A percentile compares a stretch with the other conserved stretches of the same genome.
Evolutionary conservation across 2,888 invertebrate species (phyloP).

Genomic region (Volucella bombylans): DNA sequence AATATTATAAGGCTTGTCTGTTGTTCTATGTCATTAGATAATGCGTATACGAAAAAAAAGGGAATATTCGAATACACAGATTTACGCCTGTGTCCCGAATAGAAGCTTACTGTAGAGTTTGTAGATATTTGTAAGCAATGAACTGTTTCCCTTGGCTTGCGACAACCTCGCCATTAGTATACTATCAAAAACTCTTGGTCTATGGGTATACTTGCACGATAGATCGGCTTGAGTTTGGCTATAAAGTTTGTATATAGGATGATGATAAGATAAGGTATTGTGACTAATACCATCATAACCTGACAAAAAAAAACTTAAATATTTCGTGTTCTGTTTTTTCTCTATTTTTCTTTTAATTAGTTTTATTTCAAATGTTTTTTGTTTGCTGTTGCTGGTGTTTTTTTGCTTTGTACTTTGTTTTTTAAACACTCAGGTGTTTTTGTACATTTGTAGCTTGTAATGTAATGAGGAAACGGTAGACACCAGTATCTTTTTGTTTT

Average conservation of each 20-base stretch:
- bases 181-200: constrained; percentile 45
- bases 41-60: constrained; percentile 19
- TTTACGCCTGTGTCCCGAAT: neutral
- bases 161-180: constrained; percentile 36
- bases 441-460: constrained; percentile 6
- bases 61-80: constrained; percentile 10
- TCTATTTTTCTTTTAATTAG: constrained; percentile 5
- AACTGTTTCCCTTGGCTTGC: constrained; percentile 37
- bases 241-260: constrained; percentile 59
- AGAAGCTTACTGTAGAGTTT: constrained; percentile 10
- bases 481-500: neutral
- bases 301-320: constrained; percentile 19
- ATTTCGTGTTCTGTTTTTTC: constrained; percentile 16
- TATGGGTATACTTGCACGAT: constrained; percentile 38
- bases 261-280: constrained; percentile 61
- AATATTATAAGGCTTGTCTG: constrained; percentile 15
- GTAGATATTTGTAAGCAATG: constrained; percentile 3
- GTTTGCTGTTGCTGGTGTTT: constrained; percentile 6
- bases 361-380: constrained; percentile 8
- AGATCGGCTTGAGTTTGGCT: constrained; percentile 59
- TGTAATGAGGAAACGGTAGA: neutral
- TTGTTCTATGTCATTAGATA: constrained; percentile 63
- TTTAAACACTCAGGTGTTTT: neutral
- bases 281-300: constrained; percentile 42
- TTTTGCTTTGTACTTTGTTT: neutral